A percentile compares a stretch with the other conserved stretches of the same genome.
Conservation (phyloP, 2,888 invertebrate species). For the Amiota mariae region DNA sequence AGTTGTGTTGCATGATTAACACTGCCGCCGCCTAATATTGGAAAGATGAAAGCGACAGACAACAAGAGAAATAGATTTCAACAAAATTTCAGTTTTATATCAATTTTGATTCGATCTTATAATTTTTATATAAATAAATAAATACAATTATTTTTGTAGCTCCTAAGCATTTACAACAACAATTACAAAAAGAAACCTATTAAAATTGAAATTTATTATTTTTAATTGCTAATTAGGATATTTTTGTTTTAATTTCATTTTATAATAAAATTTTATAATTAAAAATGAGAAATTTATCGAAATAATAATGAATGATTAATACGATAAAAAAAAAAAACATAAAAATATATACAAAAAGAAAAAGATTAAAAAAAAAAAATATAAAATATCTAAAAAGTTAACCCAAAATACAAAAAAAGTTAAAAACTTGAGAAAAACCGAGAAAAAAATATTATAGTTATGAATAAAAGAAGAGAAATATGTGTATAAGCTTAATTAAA, state of each 20-base stretch:
- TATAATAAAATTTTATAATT: no score
- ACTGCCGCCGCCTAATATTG: constrained; percentile 16
- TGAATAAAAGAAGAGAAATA: constrained; percentile 3
- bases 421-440: constrained; percentile 4
- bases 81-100: constrained; percentile 13
- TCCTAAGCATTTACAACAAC: no score
- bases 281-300: no score
- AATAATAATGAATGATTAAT: background rate
- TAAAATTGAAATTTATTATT: no score
- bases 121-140: no score
- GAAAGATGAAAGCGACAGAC: constrained; percentile 5
- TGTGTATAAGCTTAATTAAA: constrained; percentile 16
- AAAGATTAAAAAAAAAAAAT: constrained; percentile 10
- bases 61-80: background rate
- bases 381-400: constrained; percentile 2
- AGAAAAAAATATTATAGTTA: constrained; percentile 21
- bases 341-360: background rate
- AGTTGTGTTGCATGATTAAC: background rate
- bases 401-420: constrained; percentile 7
- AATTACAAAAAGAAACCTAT: no score
- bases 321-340: background rate
- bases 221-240: no score
- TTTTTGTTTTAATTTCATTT: no score
- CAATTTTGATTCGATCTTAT: background rate
- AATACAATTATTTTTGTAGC: no score